Base-by-base conservation (phyloP, 1,140 invertebrate species). In the Rhyacophila brunnea region DNA sequence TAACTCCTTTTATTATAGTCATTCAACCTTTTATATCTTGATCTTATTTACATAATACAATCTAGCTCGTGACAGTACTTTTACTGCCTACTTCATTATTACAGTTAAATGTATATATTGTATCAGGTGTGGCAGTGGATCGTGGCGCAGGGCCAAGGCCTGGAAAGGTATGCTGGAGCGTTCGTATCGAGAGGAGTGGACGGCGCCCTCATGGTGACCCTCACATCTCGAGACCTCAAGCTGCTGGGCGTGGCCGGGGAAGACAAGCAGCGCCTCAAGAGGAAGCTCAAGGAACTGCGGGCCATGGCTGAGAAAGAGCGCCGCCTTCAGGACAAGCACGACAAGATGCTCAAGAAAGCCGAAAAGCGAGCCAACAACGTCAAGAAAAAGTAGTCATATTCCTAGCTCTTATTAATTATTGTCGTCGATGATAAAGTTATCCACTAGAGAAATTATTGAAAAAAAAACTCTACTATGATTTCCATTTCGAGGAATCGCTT, bases 161-260 rank as follows among this genome's bases (percentile, higher is more conserved):
- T 96, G 70, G 92, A 95, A 66, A 85, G 91, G 43, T 90, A 94
- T 71, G 87, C 90, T 48, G 79, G 87, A 14, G 86, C 87, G 62
- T 96, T 98, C 73, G 83, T 88, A 43, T 89, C 93, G 60, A 85
- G 90, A 66, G 86, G 87, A 65, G 88, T 97, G 23, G 89, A 90
- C 68, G 95, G 95, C 7, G 80, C 84, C 17, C 85, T 88, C 43
- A 78, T 98, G 15, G 71, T 96, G 18, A 82, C 87, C 58, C 78
- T 97, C 19, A 93, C 94, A 68, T 92, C 92, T 1, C 84, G 90
- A 14, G 92, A 93, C 74, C 83, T 97, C 34, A 97, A 97, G 81
- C 83, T 85, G 55, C 80, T 95, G 34, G 92, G 92, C 18, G 85
- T 95, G 23, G 80, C 78, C 43, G 84, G 85, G 5, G 89, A 92